Evolutionary conservation across 2,113 vertebrate species (phyloP), one percentile per base, ranked within the genome.

Genomic region (Nestor notabilis): DNA sequence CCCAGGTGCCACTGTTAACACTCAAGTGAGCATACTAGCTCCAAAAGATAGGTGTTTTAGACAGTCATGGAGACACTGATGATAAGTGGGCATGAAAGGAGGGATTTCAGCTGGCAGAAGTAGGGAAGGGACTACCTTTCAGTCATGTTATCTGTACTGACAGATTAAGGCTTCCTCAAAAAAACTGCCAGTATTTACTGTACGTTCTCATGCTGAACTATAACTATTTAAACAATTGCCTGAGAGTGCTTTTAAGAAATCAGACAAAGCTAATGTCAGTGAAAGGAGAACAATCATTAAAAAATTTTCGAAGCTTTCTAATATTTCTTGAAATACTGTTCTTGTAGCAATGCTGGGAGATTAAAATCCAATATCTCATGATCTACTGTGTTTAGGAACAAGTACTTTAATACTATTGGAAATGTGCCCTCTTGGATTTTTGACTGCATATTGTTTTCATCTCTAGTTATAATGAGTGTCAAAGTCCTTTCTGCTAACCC

Each of bases 391-490:
- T 90, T 88, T 94, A 93, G 79, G 56, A 96, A 72, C 55, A 94
- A 95, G 80, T 89, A 92, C 86, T 95, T 93, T 92, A 96, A 95
- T 87, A 90, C 43, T 64, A 64, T 47, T 95, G 96, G 94, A 96
- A 94, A 71, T 33, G 65, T 91, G 60, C 94, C 92, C 33, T 90
- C 68, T 75, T 90, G 68, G 90, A 86, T 91, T 88, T 96, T 87
- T 80, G 66, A 87, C 75, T 90, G 33, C 53, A 49, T 88, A 83
- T 86, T 96, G 70, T 93, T 96, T 93, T 82, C 71, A 93, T 93
- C 85, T 89, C 92, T 31, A 83, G 20, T 9, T 90, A 60, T 81
- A 90, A 81, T 52, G 55, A 95, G 20, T 68, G 72, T 93, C 76
- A 78, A 93, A 91, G 60, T 70, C 46, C 7, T 7, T 15, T 58